A percentile compares a stretch with the other conserved stretches of the same genome.
These are phyloP conservation scores for Zootoca vivipara DNA, from an alignment of 2,113 vertebrate species.

Conservation along the genomic window DNA sequence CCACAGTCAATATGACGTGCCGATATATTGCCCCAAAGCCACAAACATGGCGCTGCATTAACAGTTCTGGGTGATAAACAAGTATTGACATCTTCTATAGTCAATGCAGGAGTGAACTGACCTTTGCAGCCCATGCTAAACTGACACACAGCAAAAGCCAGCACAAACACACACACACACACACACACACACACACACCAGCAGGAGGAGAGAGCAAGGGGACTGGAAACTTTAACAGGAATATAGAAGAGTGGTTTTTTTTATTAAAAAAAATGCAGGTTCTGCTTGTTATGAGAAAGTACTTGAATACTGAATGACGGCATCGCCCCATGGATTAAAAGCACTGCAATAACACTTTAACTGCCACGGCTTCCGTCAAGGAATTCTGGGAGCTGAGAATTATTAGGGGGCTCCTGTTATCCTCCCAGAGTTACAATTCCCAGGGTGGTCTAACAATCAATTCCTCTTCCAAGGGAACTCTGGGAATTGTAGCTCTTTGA, in stretches of 20 bases:
- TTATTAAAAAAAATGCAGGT: too few species aligned
- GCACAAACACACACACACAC: too few species aligned
- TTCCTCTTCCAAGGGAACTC: too few species aligned
- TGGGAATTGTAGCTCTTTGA: too few species aligned
- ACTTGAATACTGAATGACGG: too few species aligned
- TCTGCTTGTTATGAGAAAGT: background rate
- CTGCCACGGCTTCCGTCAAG: too few species aligned
- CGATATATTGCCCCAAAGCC: background rate
- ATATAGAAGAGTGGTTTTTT: background rate
- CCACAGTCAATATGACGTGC: background rate
- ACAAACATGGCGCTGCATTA: background rate
- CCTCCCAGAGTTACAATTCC: too few species aligned
- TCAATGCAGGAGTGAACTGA: background rate
- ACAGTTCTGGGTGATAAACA: background rate
- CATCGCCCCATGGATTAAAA: too few species aligned
- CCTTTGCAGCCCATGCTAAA: background rate
- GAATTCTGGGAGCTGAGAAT: too few species aligned
- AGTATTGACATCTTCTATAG: background rate
- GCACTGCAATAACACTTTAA: too few species aligned
- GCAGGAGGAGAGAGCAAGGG: background rate
- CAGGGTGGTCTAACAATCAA: too few species aligned
- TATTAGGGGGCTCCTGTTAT: too few species aligned
- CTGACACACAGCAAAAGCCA: background rate
- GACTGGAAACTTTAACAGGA: background rate
- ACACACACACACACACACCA: background rate